Evolutionary conservation across 2,113 vertebrate species (phyloP).

Genomic region (Brienomyrus brachyistius): DNA sequence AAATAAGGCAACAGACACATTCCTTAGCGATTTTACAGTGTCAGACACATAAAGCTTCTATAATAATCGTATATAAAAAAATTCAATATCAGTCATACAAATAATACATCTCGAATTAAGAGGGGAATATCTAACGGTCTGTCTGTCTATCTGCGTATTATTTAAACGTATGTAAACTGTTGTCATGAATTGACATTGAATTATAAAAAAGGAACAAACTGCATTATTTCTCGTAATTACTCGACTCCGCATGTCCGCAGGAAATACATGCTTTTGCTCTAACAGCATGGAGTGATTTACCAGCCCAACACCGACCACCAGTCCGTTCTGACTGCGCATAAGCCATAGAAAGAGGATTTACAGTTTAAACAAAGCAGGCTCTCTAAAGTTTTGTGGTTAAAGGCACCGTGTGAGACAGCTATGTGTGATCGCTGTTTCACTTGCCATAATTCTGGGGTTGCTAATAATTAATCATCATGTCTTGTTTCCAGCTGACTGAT

Average conservation of each 20-base stretch:
- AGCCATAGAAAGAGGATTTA: background rate
- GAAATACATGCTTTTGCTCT: background rate
- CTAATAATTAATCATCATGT: background rate
- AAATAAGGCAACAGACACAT: background rate
- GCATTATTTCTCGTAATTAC: background rate
- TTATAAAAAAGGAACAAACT: background rate
- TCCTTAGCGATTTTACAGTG: background rate
- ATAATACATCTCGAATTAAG: background rate
- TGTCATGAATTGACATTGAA: background rate
- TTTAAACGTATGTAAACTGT: background rate
- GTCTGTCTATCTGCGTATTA: background rate
- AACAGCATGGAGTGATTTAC: background rate
- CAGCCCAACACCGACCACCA: background rate
- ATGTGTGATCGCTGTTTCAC: background rate
- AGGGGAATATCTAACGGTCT: background rate
- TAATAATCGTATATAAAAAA: background rate
- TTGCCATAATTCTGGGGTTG: background rate
- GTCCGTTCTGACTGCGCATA: background rate
- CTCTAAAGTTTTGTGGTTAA: background rate
- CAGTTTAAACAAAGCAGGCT: background rate
- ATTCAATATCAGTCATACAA: background rate
- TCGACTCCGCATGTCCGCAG: background rate
- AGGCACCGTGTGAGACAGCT: background rate
- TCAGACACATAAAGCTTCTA: background rate
- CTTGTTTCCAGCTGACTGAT: constrained; percentile 4